These are phyloP conservation scores for Amphipyra berbera DNA, from an alignment of 2,888 invertebrate species.

Conservation along the genomic window DNA sequence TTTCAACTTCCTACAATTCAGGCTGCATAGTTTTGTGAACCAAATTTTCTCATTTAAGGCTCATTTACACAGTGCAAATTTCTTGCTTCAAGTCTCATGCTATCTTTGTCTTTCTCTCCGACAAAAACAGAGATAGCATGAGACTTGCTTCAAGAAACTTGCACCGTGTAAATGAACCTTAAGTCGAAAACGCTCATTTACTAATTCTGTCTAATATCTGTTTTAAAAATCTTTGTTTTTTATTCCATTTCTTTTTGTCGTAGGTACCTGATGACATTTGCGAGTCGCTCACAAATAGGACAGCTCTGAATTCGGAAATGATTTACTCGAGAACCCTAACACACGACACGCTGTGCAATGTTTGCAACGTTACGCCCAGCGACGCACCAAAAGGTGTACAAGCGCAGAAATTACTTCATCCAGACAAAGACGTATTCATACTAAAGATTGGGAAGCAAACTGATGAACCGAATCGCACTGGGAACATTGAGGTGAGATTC, in stretches of 20 bases:
- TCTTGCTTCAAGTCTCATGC: too few species aligned
- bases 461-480: conserved; percentile 88
- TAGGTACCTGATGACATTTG: conserved; percentile 86
- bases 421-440: conserved; percentile 93
- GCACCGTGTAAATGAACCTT: too few species aligned
- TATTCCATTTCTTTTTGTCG: neutral
- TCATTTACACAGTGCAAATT: too few species aligned
- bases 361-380: conserved; percentile 85
- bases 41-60: too few species aligned
- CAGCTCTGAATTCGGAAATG: conserved; percentile 78
- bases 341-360: conserved; percentile 73
- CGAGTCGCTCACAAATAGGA: conserved; percentile 78
- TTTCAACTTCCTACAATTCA: too few species aligned
- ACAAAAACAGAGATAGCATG: too few species aligned
- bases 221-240: too few species aligned
- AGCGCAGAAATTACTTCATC: conserved; percentile 90
- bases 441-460: conserved; percentile 94
- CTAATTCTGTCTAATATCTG: too few species aligned
- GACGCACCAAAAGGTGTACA: conserved; percentile 88
- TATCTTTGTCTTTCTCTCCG: too few species aligned
- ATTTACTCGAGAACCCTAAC: conserved; percentile 74
- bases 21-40: too few species aligned
- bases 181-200: too few species aligned
- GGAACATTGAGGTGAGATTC: conserved; percentile 91
- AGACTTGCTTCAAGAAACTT: too few species aligned